Evolutionary conservation across 2,113 vertebrate species (phyloP).

Genomic region (Danio rerio): GRCz12tu NC_133176.1:51100001-51100500

Average conservation of each 20-base stretch:
- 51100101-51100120: constrained; percentile 16
- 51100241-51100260: constrained; percentile 21
- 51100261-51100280: constrained; percentile 26
- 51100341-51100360: neutral
- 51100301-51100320: constrained; percentile 39
- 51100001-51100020: neutral
- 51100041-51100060: neutral
- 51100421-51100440: too few relatives aligned
- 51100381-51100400: too few relatives aligned
- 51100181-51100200: constrained; percentile 30
- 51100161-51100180: constrained; percentile 11
- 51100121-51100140: constrained; percentile 20
- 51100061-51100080: constrained; percentile 19
- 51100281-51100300: constrained; percentile 30
- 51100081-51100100: neutral
- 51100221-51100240: constrained; percentile 20
- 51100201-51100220: constrained; percentile 23
- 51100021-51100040: neutral
- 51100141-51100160: constrained; percentile 35
- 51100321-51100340: constrained; percentile 36
- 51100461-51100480: too few relatives aligned
- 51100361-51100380: neutral
- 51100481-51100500: too few relatives aligned
- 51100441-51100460: too few relatives aligned
- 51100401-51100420: too few relatives aligned